phyloP scores from a whole-genome alignment of 1,140 invertebrate genomes.

The Ips typographus region DNA sequence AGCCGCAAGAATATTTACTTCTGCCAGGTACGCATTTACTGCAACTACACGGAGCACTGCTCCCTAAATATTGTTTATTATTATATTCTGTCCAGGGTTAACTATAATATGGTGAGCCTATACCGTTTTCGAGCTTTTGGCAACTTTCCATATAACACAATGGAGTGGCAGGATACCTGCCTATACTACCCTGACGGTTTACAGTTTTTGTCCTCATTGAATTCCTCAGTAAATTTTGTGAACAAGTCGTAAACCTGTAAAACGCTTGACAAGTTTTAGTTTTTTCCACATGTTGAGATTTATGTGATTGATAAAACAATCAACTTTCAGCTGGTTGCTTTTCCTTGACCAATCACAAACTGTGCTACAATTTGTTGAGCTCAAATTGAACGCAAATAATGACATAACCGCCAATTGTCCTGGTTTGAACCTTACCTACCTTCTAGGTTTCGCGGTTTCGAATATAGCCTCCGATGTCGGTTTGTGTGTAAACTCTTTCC shows the following conservation, averaged over 20 bases:
- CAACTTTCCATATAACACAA: constrained; percentile 35
- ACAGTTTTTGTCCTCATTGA: constrained; percentile 1
- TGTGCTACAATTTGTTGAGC: too few relatives aligned
- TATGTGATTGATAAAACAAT: neutral
- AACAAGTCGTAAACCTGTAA: constrained; percentile 9
- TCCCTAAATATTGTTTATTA: constrained; percentile 6
- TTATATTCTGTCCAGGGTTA: neutral
- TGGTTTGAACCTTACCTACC: constrained; percentile 1
- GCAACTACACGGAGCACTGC: constrained; percentile 20
- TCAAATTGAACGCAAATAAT: too few relatives aligned
- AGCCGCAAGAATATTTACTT: constrained; percentile 35
- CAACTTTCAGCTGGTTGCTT: too few relatives aligned
- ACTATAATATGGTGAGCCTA: neutral
- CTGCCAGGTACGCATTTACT: constrained; percentile 31
- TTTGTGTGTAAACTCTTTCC: constrained; percentile 11
- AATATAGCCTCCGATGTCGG: constrained; percentile 5
- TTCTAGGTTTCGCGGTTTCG: constrained; percentile 15
- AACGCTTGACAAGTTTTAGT: neutral
- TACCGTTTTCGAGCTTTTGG: constrained; percentile 21
- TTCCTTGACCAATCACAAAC: too few relatives aligned
- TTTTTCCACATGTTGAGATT: neutral
- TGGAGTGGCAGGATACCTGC: constrained; percentile 14
- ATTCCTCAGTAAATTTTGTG: constrained; percentile 18
- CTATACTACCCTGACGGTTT: neutral
- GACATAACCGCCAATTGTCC: too few relatives aligned